Evolutionary conservation across 2,888 invertebrate species (phyloP).

Genomic region (Xestia xanthographa): DNA sequence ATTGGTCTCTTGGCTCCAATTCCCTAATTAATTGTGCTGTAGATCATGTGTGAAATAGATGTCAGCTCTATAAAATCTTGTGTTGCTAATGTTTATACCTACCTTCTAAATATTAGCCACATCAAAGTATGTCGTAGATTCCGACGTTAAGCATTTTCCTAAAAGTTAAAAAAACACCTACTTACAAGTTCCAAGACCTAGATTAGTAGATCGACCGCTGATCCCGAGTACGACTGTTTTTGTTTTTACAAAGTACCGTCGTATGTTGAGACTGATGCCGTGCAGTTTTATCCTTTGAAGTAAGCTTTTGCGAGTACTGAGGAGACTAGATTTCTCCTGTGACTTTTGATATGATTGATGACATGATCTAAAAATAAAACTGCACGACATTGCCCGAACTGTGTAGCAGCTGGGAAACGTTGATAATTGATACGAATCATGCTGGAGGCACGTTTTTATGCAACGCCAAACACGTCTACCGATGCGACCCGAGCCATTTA

Average conservation of each 20-base stretch:
- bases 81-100: constrained; percentile 9
- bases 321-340: constrained; percentile 11
- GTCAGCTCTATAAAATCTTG: constrained; percentile 3
- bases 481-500: constrained; percentile 33
- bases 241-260: not conserved
- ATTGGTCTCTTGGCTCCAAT: constrained; percentile 36
- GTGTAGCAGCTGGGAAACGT: constrained; percentile 16
- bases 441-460: constrained; percentile 33
- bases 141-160: not conserved
- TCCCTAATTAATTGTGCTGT: constrained; percentile 2
- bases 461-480: constrained; percentile 36
- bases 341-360: constrained; percentile 38
- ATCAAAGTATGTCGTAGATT: not conserved
- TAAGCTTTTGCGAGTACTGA: constrained; percentile 15
- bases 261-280: not conserved
- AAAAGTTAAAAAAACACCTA: not conserved
- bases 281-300: constrained; percentile 12
- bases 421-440: constrained; percentile 18
- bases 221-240: not conserved
- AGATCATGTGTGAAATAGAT: constrained; percentile 17
- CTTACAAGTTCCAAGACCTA: not conserved
- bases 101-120: not conserved
- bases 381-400: constrained; percentile 17
- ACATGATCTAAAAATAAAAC: constrained; percentile 14
- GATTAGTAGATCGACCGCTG: not conserved